These are phyloP conservation scores for Conistra vaccinii DNA, from an alignment of 2,888 invertebrate species.

Conservation along the genomic window DNA sequence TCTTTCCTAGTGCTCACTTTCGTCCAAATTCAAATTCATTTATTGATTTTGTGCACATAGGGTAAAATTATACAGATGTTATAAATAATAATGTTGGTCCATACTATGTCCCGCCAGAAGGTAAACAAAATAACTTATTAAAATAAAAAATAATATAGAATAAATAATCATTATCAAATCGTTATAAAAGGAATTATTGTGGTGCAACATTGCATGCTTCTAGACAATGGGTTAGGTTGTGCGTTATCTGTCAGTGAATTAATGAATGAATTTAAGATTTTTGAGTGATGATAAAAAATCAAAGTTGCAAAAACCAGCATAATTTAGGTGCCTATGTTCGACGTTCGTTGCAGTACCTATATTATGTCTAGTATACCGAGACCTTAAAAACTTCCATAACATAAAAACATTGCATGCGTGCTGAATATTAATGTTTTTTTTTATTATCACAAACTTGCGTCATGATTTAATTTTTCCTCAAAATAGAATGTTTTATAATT, in stretches of 20 bases:
- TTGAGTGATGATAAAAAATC: neutral
- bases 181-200: neutral
- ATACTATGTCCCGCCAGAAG: no score
- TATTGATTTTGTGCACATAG: no score
- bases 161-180: no score
- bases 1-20: neutral
- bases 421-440: neutral
- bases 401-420: neutral
- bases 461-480: neutral
- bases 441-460: neutral
- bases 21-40: no score
- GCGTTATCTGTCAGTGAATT: neutral
- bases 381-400: no score
- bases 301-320: neutral
- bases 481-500: constrained; percentile 1
- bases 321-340: neutral
- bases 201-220: neutral
- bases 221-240: neutral
- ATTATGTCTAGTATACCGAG: no score
- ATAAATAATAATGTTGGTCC: no score
- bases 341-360: neutral
- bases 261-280: neutral
- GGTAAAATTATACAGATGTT: no score
- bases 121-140: no score
- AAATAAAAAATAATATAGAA: no score